Percentiles rank a stretch among this genome's conserved stretches.
Conservation (phyloP, 2,888 invertebrate genomes). For the Harpagoxenus sublaevis region DNA sequence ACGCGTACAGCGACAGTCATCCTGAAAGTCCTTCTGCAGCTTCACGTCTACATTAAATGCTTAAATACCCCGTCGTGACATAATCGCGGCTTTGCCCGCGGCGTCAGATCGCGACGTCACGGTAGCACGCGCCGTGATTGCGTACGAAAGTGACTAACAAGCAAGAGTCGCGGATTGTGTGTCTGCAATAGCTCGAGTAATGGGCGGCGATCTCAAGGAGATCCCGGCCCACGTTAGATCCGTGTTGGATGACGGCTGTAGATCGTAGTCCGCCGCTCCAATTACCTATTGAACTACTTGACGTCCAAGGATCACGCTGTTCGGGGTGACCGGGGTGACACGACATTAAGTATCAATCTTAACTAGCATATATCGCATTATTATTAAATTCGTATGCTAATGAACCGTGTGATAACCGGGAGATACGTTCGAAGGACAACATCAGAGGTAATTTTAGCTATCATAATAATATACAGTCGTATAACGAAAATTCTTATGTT, state of each 20-base stretch:
- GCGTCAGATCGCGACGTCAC: slow-evolving; percentile 55
- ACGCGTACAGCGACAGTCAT: slow-evolving; percentile 40
- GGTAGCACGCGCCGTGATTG: slow-evolving; percentile 43
- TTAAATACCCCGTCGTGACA: background rate
- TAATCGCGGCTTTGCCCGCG: slow-evolving; percentile 26
- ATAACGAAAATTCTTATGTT: background rate
- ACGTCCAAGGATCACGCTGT: background rate
- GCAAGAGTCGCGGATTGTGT: background rate
- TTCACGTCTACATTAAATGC: slow-evolving; percentile 7
- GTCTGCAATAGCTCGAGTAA: slow-evolving; percentile 35
- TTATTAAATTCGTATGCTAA: background rate
- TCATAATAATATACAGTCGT: background rate
- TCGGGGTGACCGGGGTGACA: background rate
- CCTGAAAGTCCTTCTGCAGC: background rate
- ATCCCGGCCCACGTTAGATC: slow-evolving; percentile 65
- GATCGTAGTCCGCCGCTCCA: slow-evolving; percentile 16
- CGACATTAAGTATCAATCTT: background rate
- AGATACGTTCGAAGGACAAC: background rate
- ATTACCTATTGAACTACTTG: slow-evolving; percentile 63
- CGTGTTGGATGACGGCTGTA: slow-evolving; percentile 21
- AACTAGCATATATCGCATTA: background rate
- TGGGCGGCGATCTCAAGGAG: slow-evolving; percentile 69
- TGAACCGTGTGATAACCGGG: background rate
- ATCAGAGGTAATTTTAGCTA: background rate
- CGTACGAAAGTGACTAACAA: slow-evolving; percentile 60